Base-by-base conservation (phyloP, 2,797 vertebrate species). In the Coregonus sp. region DNA sequence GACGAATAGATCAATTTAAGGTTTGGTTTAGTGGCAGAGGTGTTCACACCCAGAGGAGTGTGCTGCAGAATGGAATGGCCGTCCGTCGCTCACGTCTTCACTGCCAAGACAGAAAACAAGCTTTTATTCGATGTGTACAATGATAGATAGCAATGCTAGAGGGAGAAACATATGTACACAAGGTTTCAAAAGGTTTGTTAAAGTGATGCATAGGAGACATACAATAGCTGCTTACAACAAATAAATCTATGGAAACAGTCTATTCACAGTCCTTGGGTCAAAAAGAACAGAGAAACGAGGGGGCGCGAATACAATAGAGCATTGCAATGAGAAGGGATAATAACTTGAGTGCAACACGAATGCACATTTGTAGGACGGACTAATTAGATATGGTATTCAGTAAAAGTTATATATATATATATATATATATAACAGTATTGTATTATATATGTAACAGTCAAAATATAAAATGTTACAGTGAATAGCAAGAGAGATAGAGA, bases 401-500 rank as follows among this genome's bases (percentile, higher is more conserved):
- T 33, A 33, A 33, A 33, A 33, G 31, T 33, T 25, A 25, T 25
- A 25, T 25, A 25, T 25, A 25, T 25, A 25, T 25, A 25, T 25
- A 25, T 25, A 25, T 25, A 25, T 25, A 25, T 25, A 25, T 25
- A 25, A 25, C 25, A 25, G 25, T 25, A 25, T 25, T 25, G 25
- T 25, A 25, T 25, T 25, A 25, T 25, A 25, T 25, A 25, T 25
- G 25, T 25, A 25, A 25, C 25, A 25, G 25, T 25, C 25, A 25
- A 25, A 25, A 25, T 25, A 25, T 25, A 25, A 25, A 25, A 25
- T 25, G 25, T 25, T 25, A 25, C 25, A 25, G 31, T 33, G 31
- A 33, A 33, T 33, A 33, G 63, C 67, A 7, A 33, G 35, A 63
- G 35, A 82, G 75, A 77, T 51, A 81, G 79, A 78, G 78, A 80